Evolutionary conservation across 2,888 invertebrate genomes (phyloP), one percentile per base, ranked within the genome.

Genomic region (Zaprionus lineosus): DNA sequence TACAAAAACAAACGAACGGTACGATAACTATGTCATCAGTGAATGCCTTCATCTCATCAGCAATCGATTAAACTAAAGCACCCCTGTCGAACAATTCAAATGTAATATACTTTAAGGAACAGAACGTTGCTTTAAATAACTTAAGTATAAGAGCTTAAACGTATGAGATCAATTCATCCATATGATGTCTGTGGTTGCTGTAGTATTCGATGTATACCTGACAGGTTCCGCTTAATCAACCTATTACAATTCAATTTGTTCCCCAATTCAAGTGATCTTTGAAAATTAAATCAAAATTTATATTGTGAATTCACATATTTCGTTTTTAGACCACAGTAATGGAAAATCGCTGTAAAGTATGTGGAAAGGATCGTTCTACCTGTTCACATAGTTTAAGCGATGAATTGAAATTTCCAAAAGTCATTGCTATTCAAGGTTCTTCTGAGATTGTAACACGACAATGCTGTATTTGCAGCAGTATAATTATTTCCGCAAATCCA

Each of bases 271-370:
- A 41, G 21, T 48, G n/a, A 4, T 28, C 47, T 3, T 15, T 16
- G 67, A 8, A 12, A 24, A 14, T 46, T 12, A 59, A 57, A 41
- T 81, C 70, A 59, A 77, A 70, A 63, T 67, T 62, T 1, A 33
- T 11, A 39, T 41, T 15, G 39, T 44, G 43, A 31, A 37, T 18
- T 34, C 29, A 31, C 24, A 60, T 29, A 65, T 62, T 56, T 50
- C 14, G 53, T 46, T 29, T 51, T 39, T 48, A 11, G 24, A 43
- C 34, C 47, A 37, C 53, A 56, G 48, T 41, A 26, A 77, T 82
- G 83, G 46, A 39, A 9, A 79, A 83, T 57, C 58, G 58, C 14
- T 84, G 82, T 59, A 36, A 84, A 19, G 43, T 82, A 36, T 77
- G 74, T 59, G 78, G 77, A 9, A 39, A 52, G 14, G 12, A 39